phyloP scores from a whole-genome alignment of 2,888 invertebrate genomes.

The Eretmocerus hayati region DNA sequence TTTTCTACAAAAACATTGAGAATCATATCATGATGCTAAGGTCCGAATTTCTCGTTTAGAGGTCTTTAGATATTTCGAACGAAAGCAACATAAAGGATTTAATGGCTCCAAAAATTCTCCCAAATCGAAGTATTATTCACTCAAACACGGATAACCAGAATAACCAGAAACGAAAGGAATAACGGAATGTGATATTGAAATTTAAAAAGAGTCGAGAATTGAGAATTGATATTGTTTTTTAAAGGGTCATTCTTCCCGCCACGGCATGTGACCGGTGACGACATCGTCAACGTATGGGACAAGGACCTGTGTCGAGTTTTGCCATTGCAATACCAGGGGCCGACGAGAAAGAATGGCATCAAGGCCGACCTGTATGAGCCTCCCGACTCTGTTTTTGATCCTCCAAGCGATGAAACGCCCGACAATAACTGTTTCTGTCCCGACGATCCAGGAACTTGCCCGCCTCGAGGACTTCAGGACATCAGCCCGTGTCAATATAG shows the following conservation, averaged over 20 bases:
- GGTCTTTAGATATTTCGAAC: neutral
- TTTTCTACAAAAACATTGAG: too few relatives aligned
- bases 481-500: conserved; percentile 84
- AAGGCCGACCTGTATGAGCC: conserved; percentile 68
- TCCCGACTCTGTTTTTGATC: conserved; percentile 58
- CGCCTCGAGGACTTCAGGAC: conserved; percentile 71
- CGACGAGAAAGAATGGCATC: conserved; percentile 66
- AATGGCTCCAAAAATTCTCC: too few relatives aligned
- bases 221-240: too few relatives aligned
- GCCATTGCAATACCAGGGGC: conserved; percentile 64
- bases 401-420: conserved; percentile 51
- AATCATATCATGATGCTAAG: too few relatives aligned
- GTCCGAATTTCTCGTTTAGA: too few relatives aligned
- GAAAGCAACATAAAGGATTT: neutral
- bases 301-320: conserved; percentile 79
- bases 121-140: too few relatives aligned
- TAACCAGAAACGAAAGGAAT: too few relatives aligned
- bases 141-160: too few relatives aligned
- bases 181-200: too few relatives aligned
- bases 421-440: conserved; percentile 67
- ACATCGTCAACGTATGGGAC: conserved; percentile 72
- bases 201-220: too few relatives aligned
- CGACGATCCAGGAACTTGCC: conserved; percentile 59
- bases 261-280: conserved; percentile 52
- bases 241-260: conserved; percentile 79